Evolutionary conservation across 2,888 invertebrate genomes (phyloP), one percentile per base, ranked within the genome.

Genomic region (Netelia melanura): DNA sequence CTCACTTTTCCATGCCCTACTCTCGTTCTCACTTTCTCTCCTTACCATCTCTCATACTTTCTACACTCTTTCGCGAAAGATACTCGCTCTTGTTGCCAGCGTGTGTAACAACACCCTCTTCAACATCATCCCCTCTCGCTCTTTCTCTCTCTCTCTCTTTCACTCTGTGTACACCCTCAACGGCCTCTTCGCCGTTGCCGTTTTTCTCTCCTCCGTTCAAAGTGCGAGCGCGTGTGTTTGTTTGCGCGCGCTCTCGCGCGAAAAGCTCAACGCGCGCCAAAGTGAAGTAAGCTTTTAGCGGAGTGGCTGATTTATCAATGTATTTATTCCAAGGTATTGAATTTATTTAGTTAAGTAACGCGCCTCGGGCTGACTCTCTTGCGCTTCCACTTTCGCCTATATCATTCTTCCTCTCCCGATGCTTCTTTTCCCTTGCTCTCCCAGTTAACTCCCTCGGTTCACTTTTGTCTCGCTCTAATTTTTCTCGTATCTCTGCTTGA

Each of bases 251-350:
- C n/a, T 86, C 88, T 88, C 87, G 88, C 87, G 87, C 89, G 90
- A 90, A 91, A 91, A 52, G 83, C 89, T 87, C 87, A 89, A 90
- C 91, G 91, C 44, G 89, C 89, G 91, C 91, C 91, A 90, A 91
- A 92, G 92, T 91, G 90, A 92, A 92, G 93, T 91, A 91, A 92
- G 93, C 93, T 93, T 93, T 93, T 93, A 93, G 93, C 92, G 89
- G 89, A 92, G 93, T 93, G 92, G 92, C 93, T 93, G 93, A 93
- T 93, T 93, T 93, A 93, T 93, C 93, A 93, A 93, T 93, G 93
- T 93, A 93, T 93, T 93, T 93, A 93, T 93, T 93, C 93, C 93
- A 89, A 92, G 92, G 93, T 93, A 93, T 93, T 93, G 93, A 93
- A 93, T 93, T 93, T 92, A 93, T 93, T 93, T 92, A 91, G 92